Percentiles rank a stretch among this genome's conserved stretches.
These are phyloP conservation scores for Pteromalus puparum DNA, from an alignment of 1,140 invertebrate genomes.

Conservation along the genomic window DNA sequence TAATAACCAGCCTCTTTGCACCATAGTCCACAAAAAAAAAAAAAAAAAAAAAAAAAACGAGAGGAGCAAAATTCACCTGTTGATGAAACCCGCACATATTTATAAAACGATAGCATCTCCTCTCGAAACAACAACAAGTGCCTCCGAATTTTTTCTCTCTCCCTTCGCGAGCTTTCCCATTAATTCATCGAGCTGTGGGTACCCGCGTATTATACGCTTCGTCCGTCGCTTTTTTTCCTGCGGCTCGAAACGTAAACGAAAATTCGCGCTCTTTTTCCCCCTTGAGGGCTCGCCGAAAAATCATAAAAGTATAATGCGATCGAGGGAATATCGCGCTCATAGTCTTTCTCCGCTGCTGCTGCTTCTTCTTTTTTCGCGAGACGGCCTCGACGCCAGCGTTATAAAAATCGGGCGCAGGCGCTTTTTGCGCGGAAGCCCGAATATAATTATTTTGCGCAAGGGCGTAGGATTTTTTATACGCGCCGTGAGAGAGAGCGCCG, in stretches of 20 bases:
- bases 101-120: neutral
- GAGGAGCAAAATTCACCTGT: neutral
- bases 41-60: slow-evolving; percentile 1
- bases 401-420: slow-evolving; percentile 32
- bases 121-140: slow-evolving; percentile 7
- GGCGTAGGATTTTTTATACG: neutral
- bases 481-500: neutral
- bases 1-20: neutral
- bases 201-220: neutral
- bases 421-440: slow-evolving; percentile 50
- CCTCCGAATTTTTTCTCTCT: neutral
- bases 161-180: slow-evolving; percentile 9
- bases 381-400: neutral
- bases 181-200: neutral
- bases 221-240: neutral
- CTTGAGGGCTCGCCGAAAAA: slow-evolving; percentile 8
- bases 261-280: slow-evolving; percentile 13
- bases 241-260: slow-evolving; percentile 9
- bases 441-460: slow-evolving; percentile 42
- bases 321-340: slow-evolving; percentile 21
- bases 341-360: slow-evolving; percentile 7
- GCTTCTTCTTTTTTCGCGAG: slow-evolving; percentile 4
- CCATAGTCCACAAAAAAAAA: neutral
- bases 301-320: slow-evolving; percentile 46
- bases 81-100: neutral